Conservation (phyloP, 1,140 invertebrate species). For the Temnothorax nylanderi region DNA sequence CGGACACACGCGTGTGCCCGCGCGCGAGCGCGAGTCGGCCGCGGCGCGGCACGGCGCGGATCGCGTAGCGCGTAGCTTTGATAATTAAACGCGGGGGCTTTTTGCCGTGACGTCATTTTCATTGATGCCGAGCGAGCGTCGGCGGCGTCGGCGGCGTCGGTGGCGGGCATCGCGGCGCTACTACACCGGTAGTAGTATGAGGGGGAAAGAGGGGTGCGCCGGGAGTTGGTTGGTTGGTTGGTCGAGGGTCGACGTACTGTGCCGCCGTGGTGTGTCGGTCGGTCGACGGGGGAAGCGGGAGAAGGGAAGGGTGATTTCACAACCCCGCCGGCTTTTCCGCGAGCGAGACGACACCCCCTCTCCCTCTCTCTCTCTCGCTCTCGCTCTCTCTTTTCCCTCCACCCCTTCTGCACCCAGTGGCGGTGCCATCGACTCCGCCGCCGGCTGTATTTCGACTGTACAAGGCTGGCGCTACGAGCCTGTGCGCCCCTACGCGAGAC, state of each 20-base stretch:
- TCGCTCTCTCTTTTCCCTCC: not conserved
- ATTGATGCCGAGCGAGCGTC: constrained; percentile 81
- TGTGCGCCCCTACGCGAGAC: constrained; percentile 7
- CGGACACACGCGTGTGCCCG: not conserved
- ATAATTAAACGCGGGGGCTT: constrained; percentile 82
- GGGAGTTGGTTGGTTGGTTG: constrained; percentile 62
- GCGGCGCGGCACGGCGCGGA: not conserved
- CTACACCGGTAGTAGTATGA: constrained; percentile 48
- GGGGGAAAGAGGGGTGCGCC: constrained; percentile 52
- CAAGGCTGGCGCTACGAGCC: constrained; percentile 39
- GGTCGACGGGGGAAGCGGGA: constrained; percentile 8
- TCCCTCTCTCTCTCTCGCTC: not conserved
- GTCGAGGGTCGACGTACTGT: constrained; percentile 73
- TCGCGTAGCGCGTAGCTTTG: constrained; percentile 74
- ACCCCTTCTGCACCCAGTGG: constrained; percentile 8
- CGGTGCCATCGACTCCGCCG: constrained; percentile 52
- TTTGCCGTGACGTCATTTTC: constrained; percentile 85
- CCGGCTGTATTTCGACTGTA: constrained; percentile 54
- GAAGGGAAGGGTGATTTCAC: constrained; percentile 54
- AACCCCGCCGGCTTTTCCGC: constrained; percentile 68
- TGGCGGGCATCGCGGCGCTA: constrained; percentile 61
- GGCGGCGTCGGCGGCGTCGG: constrained; percentile 46
- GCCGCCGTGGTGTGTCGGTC: constrained; percentile 52
- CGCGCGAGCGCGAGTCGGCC: constrained; percentile 8
- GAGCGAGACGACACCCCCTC: constrained; percentile 47